phyloP scores from a whole-genome alignment of 1,140 invertebrate species.

The Stenopsyche tienmushanensis region DNA sequence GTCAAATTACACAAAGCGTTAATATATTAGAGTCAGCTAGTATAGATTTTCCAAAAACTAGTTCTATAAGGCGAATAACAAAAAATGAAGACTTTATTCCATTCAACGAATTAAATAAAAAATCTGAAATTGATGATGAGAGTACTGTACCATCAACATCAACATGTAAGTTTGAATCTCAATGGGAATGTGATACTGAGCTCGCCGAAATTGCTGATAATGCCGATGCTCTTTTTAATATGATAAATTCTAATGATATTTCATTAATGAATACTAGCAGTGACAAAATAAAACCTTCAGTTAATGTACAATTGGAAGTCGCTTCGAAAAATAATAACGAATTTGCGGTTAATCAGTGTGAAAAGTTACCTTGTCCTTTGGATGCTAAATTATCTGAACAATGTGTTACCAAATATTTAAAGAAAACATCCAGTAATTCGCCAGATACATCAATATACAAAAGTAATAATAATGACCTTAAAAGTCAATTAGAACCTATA shows the following conservation, averaged over 20 bases:
- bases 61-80: neutral
- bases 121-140: neutral
- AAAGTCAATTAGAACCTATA: too few relatives aligned
- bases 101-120: neutral
- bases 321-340: neutral
- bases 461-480: too few relatives aligned
- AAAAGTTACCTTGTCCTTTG: too few relatives aligned
- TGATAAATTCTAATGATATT: constrained; percentile 27
- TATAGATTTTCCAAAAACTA: constrained; percentile 1
- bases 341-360: neutral
- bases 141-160: neutral
- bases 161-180: constrained; percentile 25
- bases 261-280: neutral
- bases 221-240: constrained; percentile 25
- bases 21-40: neutral
- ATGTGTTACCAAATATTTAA: too few relatives aligned
- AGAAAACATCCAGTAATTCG: too few relatives aligned
- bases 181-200: constrained; percentile 32
- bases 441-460: too few relatives aligned
- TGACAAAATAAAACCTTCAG: too few relatives aligned
- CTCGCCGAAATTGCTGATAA: constrained; percentile 28
- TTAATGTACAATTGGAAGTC: too few relatives aligned
- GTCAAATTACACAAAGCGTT: constrained; percentile 7
- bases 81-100: neutral
- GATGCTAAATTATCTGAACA: too few relatives aligned